Conservation (phyloP, 1,140 invertebrate species). For the Bombus sibiricus region DNA sequence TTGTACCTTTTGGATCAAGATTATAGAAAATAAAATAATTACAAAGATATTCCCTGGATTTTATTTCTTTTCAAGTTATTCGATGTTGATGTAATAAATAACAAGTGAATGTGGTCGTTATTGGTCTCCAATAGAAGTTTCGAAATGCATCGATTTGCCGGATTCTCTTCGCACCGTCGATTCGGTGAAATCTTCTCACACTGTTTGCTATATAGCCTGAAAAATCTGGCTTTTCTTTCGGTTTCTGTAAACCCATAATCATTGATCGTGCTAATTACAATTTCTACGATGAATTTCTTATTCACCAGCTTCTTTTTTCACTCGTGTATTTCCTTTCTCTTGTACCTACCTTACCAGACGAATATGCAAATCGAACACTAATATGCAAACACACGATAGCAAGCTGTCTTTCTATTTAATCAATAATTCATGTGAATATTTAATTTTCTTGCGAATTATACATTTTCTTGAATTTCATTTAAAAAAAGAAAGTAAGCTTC, state of each 20-base stretch:
- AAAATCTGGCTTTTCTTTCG: constrained; percentile 24
- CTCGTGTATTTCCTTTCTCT: neutral
- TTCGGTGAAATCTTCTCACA: constrained; percentile 57
- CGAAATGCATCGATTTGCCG: constrained; percentile 44
- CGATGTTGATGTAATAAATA: neutral
- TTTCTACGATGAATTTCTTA: constrained; percentile 45
- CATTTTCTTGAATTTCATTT: neutral
- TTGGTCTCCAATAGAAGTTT: constrained; percentile 27
- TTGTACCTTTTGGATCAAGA: too few species aligned
- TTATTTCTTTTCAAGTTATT: too few species aligned
- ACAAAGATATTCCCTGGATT: too few species aligned
- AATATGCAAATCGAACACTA: neutral
- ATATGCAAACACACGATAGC: neutral
- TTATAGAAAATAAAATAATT: too few species aligned
- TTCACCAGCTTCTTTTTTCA: too few species aligned
- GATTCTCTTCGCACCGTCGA: constrained; percentile 47
- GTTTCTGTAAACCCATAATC: constrained; percentile 4
- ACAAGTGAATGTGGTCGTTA: constrained; percentile 6
- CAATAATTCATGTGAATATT: too few species aligned
- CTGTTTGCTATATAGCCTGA: neutral
- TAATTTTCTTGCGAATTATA: neutral
- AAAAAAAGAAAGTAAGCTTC: neutral
- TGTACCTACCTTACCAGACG: neutral
- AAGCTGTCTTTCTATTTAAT: neutral
- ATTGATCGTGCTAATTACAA: constrained; percentile 28